A percentile compares a stretch with the other conserved stretches of the same genome.
phyloP scores from a whole-genome alignment of 2,113 vertebrate species.

The Strigops habroptila region DNA sequence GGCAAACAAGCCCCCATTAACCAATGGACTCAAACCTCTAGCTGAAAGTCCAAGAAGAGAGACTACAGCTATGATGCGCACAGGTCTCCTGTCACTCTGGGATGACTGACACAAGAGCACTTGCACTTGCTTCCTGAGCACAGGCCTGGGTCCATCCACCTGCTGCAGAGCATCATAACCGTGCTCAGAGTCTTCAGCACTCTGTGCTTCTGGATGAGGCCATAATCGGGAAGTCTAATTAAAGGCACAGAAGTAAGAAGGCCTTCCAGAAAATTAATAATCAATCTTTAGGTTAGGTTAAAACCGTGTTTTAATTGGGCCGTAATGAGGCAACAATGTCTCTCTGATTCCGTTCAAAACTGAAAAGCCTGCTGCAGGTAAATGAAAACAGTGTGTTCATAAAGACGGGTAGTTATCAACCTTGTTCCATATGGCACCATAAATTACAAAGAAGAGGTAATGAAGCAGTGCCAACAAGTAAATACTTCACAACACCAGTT shows the following conservation, averaged over 20 bases:
- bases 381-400: neutral
- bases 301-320: neutral
- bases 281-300: neutral
- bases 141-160: neutral
- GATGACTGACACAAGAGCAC: fast-evolving
- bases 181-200: neutral
- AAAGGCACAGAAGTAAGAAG: slow-evolving; percentile 38
- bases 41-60: neutral
- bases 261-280: slow-evolving; percentile 29
- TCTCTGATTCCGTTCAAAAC: neutral
- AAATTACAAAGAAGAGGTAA: slow-evolving; percentile 56
- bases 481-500: slow-evolving; percentile 44
- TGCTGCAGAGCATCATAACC: fast-evolving
- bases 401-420: slow-evolving; percentile 8
- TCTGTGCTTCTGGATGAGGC: neutral
- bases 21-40: neutral
- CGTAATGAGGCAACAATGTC: neutral
- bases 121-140: fast-evolving
- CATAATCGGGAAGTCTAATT: neutral
- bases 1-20: neutral
- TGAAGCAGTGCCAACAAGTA: slow-evolving; percentile 56
- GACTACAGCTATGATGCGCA: neutral
- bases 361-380: slow-evolving; percentile 7
- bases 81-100: no score
- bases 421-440: slow-evolving; percentile 53